Base-by-base conservation (phyloP, 2,113 vertebrate species). In the Protobothrops flavoviridis region DNA sequence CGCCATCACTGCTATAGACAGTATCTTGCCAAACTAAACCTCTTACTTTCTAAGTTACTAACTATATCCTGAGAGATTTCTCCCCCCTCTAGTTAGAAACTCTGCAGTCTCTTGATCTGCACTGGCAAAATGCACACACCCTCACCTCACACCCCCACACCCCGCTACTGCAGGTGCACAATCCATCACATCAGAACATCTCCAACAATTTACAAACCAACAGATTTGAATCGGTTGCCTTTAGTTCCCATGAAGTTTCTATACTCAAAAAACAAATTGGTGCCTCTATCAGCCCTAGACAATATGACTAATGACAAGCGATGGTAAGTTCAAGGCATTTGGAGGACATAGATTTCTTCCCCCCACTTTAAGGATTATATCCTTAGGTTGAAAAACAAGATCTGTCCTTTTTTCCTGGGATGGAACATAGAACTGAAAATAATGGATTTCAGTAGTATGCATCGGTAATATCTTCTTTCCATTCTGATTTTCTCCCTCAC, bases 401-500 rank as follows among this genome's bases (percentile, higher is more conserved):
- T 93, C 93, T 0, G 3, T 91, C 85, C 9, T 87, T 89, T 91
- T 50, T 91, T 85, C 57, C 59, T 91, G 26, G 24, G 87, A 95
- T 92, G 61, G 81, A 91, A 7, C 0, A 24, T 64, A 91, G 88
- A 57, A 95, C 90, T 94, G 90, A 95, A 64, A 92, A 87, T 85
- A 56, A 55, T 56, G 94, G 61, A 91, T 95, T 95, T 95, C 95
- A 96, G 94, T 88, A 93, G 94, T 95, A 88, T 93, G 94, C 94
- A 91, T 94, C 85, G 89, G 93, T 81, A 96, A 94, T 96, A 96
- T 55, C 94, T 92, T 94, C 91, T 95, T 91, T 95, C 48, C 95
- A 94, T 97, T 97, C 89, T 39, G 95, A 93, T 93, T 96, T 97
- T 96, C 94, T 15, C 81, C 53, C 39, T 53, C 93, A 92, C 92